phyloP scores from a whole-genome alignment of 2,888 invertebrate species.

The Xylota segnis region DNA sequence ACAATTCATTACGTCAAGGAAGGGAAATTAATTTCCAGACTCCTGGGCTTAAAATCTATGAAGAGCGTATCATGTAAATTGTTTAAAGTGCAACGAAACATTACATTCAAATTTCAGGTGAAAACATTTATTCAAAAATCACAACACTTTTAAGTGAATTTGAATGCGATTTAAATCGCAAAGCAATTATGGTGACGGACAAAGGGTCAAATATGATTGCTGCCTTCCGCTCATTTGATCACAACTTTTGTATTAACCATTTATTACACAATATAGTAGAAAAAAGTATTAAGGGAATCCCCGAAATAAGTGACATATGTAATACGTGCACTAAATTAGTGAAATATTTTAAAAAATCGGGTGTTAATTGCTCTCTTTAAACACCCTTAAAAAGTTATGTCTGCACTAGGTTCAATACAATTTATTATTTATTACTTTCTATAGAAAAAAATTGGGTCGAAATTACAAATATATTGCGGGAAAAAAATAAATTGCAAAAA shows the following conservation, averaged over 20 bases:
- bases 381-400: conserved; percentile 25
- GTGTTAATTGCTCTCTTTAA: conserved; percentile 35
- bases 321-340: conserved; percentile 23
- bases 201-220: conserved; percentile 42
- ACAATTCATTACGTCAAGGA: conserved; percentile 70
- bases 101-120: conserved; percentile 48
- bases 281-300: conserved; percentile 49
- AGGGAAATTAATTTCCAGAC: conserved; percentile 59
- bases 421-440: not conserved
- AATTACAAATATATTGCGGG: not conserved
- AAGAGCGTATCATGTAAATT: conserved; percentile 42
- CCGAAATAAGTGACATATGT: conserved; percentile 33
- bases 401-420: not conserved
- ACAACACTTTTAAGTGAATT: conserved; percentile 61
- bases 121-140: conserved; percentile 61
- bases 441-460: not conserved
- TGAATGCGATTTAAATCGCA: conserved; percentile 33
- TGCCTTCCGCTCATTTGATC: conserved; percentile 48
- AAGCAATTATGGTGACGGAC: conserved; percentile 53
- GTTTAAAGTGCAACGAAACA: conserved; percentile 34
- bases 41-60: conserved; percentile 64
- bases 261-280: conserved; percentile 43
- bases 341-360: conserved; percentile 50
- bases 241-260: too few relatives aligned
- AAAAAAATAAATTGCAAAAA: not conserved